Base-by-base conservation (phyloP, 2,888 invertebrate species). In the Tromatobia lineatoria region DNA sequence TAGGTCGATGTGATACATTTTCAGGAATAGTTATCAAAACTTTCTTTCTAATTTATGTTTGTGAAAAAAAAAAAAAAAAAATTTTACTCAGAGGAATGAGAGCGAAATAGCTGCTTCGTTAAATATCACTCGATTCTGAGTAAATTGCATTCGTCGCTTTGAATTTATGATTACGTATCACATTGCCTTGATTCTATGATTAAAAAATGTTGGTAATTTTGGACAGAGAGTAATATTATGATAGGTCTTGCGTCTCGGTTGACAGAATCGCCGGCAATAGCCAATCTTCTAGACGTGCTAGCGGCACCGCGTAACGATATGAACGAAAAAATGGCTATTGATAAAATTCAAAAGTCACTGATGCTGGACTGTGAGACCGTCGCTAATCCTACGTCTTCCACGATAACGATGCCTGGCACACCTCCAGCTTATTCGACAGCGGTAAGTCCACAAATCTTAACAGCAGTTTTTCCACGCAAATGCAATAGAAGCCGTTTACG, bases 331-430 rank as follows among this genome's bases (percentile, higher is more conserved):
- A 96, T 96, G 94, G 97, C 97, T 85, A 99, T 99, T 86, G 97
- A 96, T 91, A 98, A 97, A 66, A 99, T 99, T 91, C 97, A 98
- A 91, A 97, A 97, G 93, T 97, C 97, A 90, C 95, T 99, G 91
- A 99, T 99, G 98, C 97, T 96, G 90, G 73, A 74, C 75, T 97
- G 96, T 91, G 98, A 98, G 94, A 95, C 95, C 82, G 94, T 93
- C 78, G 95, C 96, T 79, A 96, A 96, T 93, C 95, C 95, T 89
- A 96, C 96, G 80, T 94, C 95, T 88, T 95, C 95, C 88, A 95
- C 95, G 71, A 92, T 92, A 83, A 94, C 94, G 71, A 94, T 95
- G 88, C 94, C 95, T 75, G 95, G 95, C 78, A 95, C 96, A 45
- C 96, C 96, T 74, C 96, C 96, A 52, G 95, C 95, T 61, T 96